Evolutionary conservation across 2,888 invertebrate genomes (phyloP).

Genomic region (Limnephilus lunatus): DNA sequence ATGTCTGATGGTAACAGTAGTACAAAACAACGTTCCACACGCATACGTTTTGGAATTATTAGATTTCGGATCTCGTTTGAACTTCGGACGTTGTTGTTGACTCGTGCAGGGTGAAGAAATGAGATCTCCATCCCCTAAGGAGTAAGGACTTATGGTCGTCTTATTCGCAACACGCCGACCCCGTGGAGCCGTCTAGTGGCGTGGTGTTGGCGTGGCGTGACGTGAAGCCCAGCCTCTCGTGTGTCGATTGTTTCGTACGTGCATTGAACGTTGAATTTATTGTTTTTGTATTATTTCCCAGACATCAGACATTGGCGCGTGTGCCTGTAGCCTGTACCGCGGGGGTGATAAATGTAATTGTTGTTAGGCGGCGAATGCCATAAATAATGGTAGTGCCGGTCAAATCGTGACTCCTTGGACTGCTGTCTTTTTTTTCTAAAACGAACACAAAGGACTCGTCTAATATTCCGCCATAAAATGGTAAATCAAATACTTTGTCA

Average conservation of each 20-base stretch:
- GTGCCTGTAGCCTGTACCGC: slow-evolving; percentile 4
- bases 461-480: background rate
- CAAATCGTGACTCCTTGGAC: slow-evolving; percentile 35
- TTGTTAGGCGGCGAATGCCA: slow-evolving; percentile 18
- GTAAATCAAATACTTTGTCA: background rate
- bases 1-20: background rate
- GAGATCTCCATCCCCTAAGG: background rate
- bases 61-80: slow-evolving; percentile 2
- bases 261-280: slow-evolving; percentile 19
- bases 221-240: background rate
- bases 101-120: background rate
- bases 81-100: background rate
- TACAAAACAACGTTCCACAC: background rate
- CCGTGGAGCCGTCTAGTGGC: background rate
- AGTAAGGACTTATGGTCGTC: background rate
- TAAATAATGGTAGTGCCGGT: slow-evolving; percentile 30
- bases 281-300: slow-evolving; percentile 21
- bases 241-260: slow-evolving; percentile 33
- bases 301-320: background rate
- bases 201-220: background rate
- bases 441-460: background rate
- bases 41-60: background rate
- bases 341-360: slow-evolving; percentile 31
- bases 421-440: background rate
- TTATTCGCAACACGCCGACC: slow-evolving; percentile 16